These are phyloP conservation scores for Asarcornis scutulata DNA, from an alignment of 2,113 vertebrate species.

Conservation along the genomic window DNA sequence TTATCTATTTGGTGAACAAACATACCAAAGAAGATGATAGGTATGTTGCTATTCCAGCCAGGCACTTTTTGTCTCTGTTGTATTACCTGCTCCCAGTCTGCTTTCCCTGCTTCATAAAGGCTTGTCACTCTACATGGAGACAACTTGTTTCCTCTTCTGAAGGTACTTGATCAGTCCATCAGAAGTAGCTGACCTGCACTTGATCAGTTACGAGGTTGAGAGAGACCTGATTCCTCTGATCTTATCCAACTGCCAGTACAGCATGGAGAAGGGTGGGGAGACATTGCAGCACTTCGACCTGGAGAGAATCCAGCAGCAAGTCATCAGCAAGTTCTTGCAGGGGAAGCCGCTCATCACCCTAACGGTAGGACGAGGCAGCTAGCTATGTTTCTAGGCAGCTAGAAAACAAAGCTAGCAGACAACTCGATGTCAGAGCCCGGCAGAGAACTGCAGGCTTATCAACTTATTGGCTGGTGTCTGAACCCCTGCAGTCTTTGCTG, in stretches of 20 bases:
- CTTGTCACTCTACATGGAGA: background rate
- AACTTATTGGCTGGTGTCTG: background rate
- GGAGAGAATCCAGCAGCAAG: conserved; percentile 90
- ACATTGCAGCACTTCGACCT: conserved; percentile 87
- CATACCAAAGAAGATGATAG: conserved; percentile 78
- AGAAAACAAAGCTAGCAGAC: background rate
- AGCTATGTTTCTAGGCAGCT: background rate
- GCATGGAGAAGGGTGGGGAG: conserved; percentile 86
- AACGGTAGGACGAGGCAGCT: conserved; percentile 71
- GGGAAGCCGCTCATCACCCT: conserved; percentile 89
- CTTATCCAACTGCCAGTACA: conserved; percentile 93
- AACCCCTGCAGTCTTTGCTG: background rate
- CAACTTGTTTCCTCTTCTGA: background rate
- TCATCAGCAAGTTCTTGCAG: conserved; percentile 86
- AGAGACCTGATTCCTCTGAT: conserved; percentile 89
- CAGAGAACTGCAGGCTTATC: background rate
- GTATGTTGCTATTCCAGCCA: conserved; percentile 60
- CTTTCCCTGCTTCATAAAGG: background rate
- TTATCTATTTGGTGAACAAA: conserved; percentile 80
- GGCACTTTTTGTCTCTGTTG: background rate
- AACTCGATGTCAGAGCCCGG: background rate
- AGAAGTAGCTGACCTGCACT: conserved; percentile 89
- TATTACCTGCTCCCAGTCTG: background rate
- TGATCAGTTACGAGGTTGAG: conserved; percentile 90
- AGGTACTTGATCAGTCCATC: conserved; percentile 88